phyloP scores from a whole-genome alignment of 1,140 invertebrate species.

The Aphelenchoides besseyi region DNA sequence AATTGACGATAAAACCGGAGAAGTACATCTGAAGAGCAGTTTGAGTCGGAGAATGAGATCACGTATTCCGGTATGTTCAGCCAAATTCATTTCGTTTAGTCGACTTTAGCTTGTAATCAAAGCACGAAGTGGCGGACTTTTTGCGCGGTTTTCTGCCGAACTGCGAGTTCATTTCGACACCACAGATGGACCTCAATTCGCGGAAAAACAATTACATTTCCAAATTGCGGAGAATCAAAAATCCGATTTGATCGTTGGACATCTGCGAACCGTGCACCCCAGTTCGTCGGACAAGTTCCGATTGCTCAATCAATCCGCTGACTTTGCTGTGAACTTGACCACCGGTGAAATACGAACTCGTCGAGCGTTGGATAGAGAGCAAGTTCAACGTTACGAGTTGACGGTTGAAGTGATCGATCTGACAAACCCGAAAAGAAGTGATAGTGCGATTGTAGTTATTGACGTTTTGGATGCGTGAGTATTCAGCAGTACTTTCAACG shows the following conservation, averaged over 20 bases:
- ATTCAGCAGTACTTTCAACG: no score
- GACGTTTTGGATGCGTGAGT: slow-evolving; percentile 15
- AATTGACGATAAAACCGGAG: not conserved
- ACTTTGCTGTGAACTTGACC: not conserved
- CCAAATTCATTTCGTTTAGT: not conserved
- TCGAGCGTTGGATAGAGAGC: not conserved
- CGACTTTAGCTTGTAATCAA: not conserved
- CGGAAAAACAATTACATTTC: not conserved
- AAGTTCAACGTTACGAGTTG: not conserved
- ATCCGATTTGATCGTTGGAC: not conserved
- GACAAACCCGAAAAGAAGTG: not conserved
- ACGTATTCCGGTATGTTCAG: not conserved
- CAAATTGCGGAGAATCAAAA: not conserved
- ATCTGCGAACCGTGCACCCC: not conserved
- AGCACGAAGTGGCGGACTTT: not conserved
- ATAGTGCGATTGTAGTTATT: not conserved
- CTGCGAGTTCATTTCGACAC: not conserved
- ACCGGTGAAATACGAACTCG: not conserved
- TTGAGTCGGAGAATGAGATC: not conserved
- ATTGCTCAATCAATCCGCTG: not conserved
- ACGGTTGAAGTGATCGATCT: not conserved
- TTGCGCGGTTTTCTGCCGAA: slow-evolving; percentile 9
- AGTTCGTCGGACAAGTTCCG: not conserved
- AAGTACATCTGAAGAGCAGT: not conserved
- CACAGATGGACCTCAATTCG: not conserved